Conservation (phyloP, 2,797 vertebrate species). For the Silurus aristotelis region DNA sequence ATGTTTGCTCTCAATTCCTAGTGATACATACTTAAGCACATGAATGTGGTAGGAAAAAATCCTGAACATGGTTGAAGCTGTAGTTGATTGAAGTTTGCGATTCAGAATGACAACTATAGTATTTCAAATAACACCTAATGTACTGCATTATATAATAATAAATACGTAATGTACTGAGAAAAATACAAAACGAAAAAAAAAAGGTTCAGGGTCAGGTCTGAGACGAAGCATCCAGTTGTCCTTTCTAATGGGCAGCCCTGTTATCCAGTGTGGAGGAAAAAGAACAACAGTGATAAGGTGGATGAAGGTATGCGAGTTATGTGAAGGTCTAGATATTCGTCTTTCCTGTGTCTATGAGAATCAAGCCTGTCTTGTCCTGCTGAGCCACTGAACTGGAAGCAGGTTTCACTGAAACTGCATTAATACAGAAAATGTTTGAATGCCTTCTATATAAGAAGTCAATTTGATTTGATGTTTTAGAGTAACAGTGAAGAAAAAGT, state of each 20-base stretch:
- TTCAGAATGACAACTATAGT: too few relatives aligned
- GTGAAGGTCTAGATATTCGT: constrained; percentile 40
- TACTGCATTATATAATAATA: neutral
- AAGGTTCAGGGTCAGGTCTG: too few relatives aligned
- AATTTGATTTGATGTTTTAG: too few relatives aligned
- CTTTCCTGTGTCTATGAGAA: neutral
- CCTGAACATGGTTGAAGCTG: neutral
- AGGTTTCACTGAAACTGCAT: neutral
- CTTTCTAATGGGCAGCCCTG: constrained; percentile 11
- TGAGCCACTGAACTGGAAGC: neutral
- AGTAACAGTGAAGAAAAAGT: too few relatives aligned
- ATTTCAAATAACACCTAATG: neutral
- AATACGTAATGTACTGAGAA: neutral
- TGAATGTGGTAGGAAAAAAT: neutral
- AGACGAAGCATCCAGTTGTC: neutral
- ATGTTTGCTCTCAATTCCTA: neutral
- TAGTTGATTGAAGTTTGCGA: neutral
- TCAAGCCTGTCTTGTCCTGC: constrained; percentile 43
- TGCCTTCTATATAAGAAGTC: too few relatives aligned
- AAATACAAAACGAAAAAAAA: neutral
- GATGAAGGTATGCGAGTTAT: constrained; percentile 39
- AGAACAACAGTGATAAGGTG: constrained; percentile 27
- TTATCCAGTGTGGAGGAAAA: constrained; percentile 7
- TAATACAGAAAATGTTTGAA: neutral
- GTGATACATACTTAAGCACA: neutral